A percentile compares a stretch with the other conserved stretches of the same genome.
Conservation (phyloP, 92 coral and sea anemone species). For the Phenganax stokvisi region DNA sequence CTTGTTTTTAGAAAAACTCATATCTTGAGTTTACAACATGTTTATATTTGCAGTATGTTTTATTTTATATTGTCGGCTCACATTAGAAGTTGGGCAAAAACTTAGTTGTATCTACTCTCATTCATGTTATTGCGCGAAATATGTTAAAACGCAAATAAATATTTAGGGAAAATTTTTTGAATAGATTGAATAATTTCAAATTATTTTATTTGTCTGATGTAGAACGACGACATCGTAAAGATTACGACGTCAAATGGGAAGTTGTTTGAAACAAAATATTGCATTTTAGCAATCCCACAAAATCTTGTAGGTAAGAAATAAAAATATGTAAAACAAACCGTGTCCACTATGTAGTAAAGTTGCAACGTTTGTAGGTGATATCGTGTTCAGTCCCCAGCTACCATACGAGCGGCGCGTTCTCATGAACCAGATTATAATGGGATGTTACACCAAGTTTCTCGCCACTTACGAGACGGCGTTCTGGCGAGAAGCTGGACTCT, state of each 20-base stretch:
- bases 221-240: constrained; percentile 59
- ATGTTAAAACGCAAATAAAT: no score
- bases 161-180: not conserved
- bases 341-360: not conserved
- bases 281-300: constrained; percentile 54
- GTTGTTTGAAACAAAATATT: constrained; percentile 58
- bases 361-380: constrained; percentile 46
- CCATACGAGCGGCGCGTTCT: constrained; percentile 71
- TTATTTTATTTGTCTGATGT: not conserved
- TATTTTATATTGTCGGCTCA: not conserved
- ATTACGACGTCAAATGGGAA: constrained; percentile 59
- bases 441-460: constrained; percentile 77
- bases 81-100: no score
- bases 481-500: constrained; percentile 88
- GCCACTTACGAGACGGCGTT: constrained; percentile 77
- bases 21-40: no score
- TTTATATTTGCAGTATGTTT: no score
- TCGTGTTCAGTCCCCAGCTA: constrained; percentile 65
- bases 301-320: not conserved
- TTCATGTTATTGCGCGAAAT: no score
- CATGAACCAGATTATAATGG: constrained; percentile 62
- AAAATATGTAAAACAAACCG: not conserved
- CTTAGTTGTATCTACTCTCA: not conserved
- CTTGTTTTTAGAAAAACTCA: no score
- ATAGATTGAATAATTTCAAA: not conserved